These are phyloP conservation scores for Chrysopa pallens DNA, from an alignment of 1,140 invertebrate genomes.

Conservation along the genomic window DNA sequence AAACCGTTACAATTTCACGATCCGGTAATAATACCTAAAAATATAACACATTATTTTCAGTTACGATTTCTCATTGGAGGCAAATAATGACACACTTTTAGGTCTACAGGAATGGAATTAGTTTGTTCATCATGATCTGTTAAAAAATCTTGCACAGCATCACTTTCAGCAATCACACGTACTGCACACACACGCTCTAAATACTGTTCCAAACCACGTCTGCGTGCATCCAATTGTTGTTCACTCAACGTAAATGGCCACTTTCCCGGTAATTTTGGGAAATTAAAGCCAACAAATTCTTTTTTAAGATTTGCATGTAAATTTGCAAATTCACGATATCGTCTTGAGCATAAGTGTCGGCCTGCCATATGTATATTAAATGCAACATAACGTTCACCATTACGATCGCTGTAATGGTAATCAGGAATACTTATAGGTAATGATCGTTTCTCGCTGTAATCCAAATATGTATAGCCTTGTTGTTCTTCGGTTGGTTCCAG, in stretches of 20 bases:
- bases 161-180: conserved; percentile 91
- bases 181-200: conserved; percentile 97
- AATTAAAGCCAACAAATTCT: conserved; percentile 93
- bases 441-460: conserved; percentile 96
- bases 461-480: conserved; percentile 76
- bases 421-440: conserved; percentile 96
- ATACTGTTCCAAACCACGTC: conserved; percentile 91
- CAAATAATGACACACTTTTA: conserved; percentile 46
- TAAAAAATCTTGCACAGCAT: conserved; percentile 93
- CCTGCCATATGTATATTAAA: conserved; percentile 99
- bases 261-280: conserved; percentile 96
- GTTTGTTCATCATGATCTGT: conserved; percentile 81
- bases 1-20: conserved; percentile 76
- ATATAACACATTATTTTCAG: neutral
- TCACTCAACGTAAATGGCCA: conserved; percentile 95
- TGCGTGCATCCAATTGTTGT: conserved; percentile 85
- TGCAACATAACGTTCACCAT: conserved; percentile 83
- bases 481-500: conserved; percentile 78
- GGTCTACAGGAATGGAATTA: conserved; percentile 73
- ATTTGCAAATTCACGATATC: conserved; percentile 90
- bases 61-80: neutral
- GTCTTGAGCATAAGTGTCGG: conserved; percentile 83
- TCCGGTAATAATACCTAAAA: conserved; percentile 46
- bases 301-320: conserved; percentile 81
- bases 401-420: conserved; percentile 66